Evolutionary conservation across 2,888 invertebrate species (phyloP).

Genomic region (Acrobasis suavella): DNA sequence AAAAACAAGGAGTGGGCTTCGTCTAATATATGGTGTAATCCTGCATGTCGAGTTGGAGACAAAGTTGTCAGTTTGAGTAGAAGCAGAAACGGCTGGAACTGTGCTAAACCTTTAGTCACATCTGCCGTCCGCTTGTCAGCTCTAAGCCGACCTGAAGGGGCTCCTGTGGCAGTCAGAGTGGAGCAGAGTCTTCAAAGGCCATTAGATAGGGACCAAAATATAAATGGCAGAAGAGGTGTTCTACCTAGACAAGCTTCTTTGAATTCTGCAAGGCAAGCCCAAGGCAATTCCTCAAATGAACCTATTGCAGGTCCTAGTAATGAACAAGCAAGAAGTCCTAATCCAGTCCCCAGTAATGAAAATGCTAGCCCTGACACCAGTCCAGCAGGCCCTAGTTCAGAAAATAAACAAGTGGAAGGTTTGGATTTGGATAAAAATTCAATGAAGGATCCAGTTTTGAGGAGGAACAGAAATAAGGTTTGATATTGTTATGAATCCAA

Average conservation of each 20-base stretch:
- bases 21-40: slow-evolving; percentile 96
- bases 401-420: slow-evolving; percentile 47
- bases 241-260: slow-evolving; percentile 63
- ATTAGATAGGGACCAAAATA: slow-evolving; percentile 86
- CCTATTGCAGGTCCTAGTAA: slow-evolving; percentile 76
- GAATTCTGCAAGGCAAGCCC: slow-evolving; percentile 48
- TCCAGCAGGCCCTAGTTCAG: slow-evolving; percentile 48
- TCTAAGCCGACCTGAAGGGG: slow-evolving; percentile 63
- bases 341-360: slow-evolving; percentile 42
- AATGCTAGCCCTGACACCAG: slow-evolving; percentile 43
- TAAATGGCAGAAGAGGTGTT: slow-evolving; percentile 86
- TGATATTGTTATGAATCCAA: background rate
- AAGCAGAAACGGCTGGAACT: slow-evolving; percentile 80
- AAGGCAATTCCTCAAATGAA: slow-evolving; percentile 51
- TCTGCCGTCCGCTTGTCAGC: slow-evolving; percentile 78
- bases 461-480: slow-evolving; percentile 14
- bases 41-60: slow-evolving; percentile 90
- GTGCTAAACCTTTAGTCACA: slow-evolving; percentile 78
- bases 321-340: slow-evolving; percentile 45
- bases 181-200: slow-evolving; percentile 76
- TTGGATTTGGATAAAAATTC: slow-evolving; percentile 54
- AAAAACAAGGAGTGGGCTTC: slow-evolving; percentile 90
- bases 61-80: slow-evolving; percentile 89
- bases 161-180: slow-evolving; percentile 74
- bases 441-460: slow-evolving; percentile 47